Conservation (phyloP, 2,797 vertebrate genomes). For the Apodemus agrarius region DNA sequence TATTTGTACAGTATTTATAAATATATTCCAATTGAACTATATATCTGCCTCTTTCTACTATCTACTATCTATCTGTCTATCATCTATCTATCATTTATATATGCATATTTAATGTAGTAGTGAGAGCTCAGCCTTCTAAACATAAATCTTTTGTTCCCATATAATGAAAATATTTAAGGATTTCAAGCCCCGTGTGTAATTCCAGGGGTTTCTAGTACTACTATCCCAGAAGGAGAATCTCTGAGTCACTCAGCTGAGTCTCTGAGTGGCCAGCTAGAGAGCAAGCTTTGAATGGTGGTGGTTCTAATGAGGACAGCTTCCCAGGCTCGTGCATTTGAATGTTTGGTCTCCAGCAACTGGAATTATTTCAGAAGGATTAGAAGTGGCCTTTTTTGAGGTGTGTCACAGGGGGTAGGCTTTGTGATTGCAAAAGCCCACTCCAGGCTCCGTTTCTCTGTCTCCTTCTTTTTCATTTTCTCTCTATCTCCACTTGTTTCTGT, state of each 20-base stretch:
- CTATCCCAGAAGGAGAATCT: background rate
- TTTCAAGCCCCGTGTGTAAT: background rate
- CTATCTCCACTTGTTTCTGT: background rate
- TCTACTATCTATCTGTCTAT: background rate
- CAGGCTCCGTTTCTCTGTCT: background rate
- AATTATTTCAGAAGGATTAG: background rate
- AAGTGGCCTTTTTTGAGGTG: background rate
- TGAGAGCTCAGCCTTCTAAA: background rate
- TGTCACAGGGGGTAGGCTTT: background rate
- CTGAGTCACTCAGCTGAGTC: background rate
- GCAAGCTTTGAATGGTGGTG: background rate
- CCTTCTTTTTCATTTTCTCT: background rate
- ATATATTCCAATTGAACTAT: background rate
- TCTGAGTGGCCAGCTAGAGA: background rate
- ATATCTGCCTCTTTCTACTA: background rate
- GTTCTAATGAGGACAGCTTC: background rate
- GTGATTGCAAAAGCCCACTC: background rate
- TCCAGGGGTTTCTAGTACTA: background rate
- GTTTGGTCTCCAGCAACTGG: background rate
- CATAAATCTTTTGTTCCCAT: background rate
- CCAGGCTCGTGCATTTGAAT: background rate
- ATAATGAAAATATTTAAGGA: background rate
- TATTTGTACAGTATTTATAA: too few relatives aligned
- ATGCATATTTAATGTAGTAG: background rate
- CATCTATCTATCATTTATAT: background rate